Base-by-base conservation (phyloP, 2,888 invertebrate species). In the Podabrus alpinus region DNA sequence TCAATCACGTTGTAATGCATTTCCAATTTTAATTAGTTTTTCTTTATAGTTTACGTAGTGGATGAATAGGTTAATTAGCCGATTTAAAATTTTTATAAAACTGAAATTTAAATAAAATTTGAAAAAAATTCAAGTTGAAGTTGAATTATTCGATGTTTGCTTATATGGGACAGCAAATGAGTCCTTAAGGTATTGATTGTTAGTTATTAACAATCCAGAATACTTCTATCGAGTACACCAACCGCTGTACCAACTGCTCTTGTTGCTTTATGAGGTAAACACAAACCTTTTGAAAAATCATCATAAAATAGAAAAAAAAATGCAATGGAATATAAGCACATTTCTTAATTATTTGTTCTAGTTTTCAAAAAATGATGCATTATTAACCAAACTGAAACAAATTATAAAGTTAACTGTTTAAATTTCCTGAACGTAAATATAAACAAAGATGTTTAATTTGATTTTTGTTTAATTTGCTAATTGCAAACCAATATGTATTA, bases 131-230 rank as follows among this genome's bases (percentile, higher is more conserved):
- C n/a, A 61, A 19, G n/a, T 17, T 71, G 10, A 59, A 59, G 24
- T 64, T 66, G n/a, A 72, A 72, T 45, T 67, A 59, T 21, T 78
- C 80, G 80, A 82, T 82, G 82, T 83, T 82, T 82, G 83, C 82
- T 81, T 81, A 82, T 81, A 82, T 79, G 76, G 81, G 80, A 79
- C 79, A 80, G 82, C 81, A 82, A 81, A 82, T 79, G 78, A 80
- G 80, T 82, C 81, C 73, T 76, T 77, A 82, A 82, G 82, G 80
- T 83, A 83, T 83, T 79, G 82, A 83, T 83, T 83, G 82, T 80
- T 77, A 75, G 82, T 81, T 82, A 81, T 82, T 81, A 82, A 78
- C 80, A 80, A 81, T 80, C 79, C 80, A 79, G 77, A 72, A 76
- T 78, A 81, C 79, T 80, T 79, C 78, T 77, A 70, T 75, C 77